A percentile compares a stretch with the other conserved stretches of the same genome.
Evolutionary conservation across 2,888 invertebrate genomes (phyloP).

Genomic region (Calliscelio sp.): DNA sequence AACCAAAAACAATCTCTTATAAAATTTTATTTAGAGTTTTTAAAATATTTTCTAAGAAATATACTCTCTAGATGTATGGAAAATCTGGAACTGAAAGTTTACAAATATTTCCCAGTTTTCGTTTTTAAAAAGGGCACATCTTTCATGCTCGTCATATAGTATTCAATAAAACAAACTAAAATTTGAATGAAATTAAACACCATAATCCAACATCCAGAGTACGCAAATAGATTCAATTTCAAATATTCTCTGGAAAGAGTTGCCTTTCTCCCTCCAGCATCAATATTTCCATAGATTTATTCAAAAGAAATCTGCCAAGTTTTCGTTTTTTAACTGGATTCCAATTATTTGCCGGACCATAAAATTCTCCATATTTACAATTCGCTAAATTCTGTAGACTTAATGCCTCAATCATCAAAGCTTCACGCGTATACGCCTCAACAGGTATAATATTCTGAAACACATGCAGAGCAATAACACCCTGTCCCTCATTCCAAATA

Average conservation of each 20-base stretch:
- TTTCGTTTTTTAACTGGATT: constrained; percentile 89
- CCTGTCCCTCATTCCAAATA: constrained; percentile 94
- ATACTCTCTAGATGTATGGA: too few species aligned
- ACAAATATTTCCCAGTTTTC: too few species aligned
- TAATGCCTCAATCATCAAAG: constrained; percentile 96
- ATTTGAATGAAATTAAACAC: too few species aligned
- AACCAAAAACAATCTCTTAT: too few species aligned
- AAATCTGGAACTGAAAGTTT: too few species aligned
- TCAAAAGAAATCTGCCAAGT: constrained; percentile 92
- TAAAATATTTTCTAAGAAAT: too few species aligned
- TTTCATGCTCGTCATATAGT: too few species aligned
- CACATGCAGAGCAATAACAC: constrained; percentile 96
- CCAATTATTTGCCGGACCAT: constrained; percentile 93
- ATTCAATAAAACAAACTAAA: too few species aligned
- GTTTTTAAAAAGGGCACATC: too few species aligned
- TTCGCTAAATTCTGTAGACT: constrained; percentile 92
- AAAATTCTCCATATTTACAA: constrained; percentile 92
- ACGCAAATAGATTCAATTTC: too few species aligned
- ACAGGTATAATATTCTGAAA: constrained; percentile 96
- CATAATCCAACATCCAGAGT: background rate
- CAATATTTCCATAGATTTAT: constrained; percentile 94
- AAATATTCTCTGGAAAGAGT: constrained; percentile 88
- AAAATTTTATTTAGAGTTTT: too few species aligned
- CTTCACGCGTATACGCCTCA: constrained; percentile 97
- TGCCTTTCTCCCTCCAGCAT: constrained; percentile 96